Conservation (phyloP, 2,888 invertebrate species). For the Rugalucina vietnamica region DNA sequence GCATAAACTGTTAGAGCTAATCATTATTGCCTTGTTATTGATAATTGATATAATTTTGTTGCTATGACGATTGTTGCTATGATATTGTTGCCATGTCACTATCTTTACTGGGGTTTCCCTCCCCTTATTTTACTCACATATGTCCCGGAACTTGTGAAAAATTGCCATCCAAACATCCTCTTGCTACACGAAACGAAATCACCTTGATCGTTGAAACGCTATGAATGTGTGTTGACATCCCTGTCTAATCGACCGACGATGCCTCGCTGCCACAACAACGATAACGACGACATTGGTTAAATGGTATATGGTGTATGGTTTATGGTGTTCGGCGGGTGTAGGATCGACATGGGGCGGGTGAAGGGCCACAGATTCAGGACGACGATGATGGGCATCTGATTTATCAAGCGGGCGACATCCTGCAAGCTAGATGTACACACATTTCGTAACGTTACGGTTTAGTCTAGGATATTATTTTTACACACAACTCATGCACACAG, state of each 20-base stretch:
- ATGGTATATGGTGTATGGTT: slow-evolving; percentile 4
- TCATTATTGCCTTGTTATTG: background rate
- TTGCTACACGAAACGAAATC: slow-evolving; percentile 13
- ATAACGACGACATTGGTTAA: background rate
- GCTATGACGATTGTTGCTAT: slow-evolving; percentile 14
- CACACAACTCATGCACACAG: background rate
- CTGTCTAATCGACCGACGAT: slow-evolving; percentile 13
- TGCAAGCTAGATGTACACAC: slow-evolving; percentile 96
- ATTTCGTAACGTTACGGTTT: slow-evolving; percentile 79
- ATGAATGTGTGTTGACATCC: slow-evolving; percentile 20
- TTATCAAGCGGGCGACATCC: slow-evolving; percentile 99
- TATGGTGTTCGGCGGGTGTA: slow-evolving; percentile 44
- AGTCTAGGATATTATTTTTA: slow-evolving; percentile 64
- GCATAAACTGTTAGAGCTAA: background rate
- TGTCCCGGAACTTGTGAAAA: slow-evolving; percentile 66
- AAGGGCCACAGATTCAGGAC: slow-evolving; percentile 95
- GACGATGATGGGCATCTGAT: slow-evolving; percentile 99
- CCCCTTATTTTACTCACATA: slow-evolving; percentile 75
- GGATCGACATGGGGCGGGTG: slow-evolving; percentile 58
- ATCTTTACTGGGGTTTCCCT: slow-evolving; percentile 76
- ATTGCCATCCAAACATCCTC: slow-evolving; percentile 15
- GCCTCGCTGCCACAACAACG: slow-evolving; percentile 5
- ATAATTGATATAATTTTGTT: background rate
- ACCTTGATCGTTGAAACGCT: slow-evolving; percentile 10
- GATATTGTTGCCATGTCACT: slow-evolving; percentile 59